Evolutionary conservation across 2,113 vertebrate genomes (phyloP).

Genomic region (Holacanthus passer): DNA sequence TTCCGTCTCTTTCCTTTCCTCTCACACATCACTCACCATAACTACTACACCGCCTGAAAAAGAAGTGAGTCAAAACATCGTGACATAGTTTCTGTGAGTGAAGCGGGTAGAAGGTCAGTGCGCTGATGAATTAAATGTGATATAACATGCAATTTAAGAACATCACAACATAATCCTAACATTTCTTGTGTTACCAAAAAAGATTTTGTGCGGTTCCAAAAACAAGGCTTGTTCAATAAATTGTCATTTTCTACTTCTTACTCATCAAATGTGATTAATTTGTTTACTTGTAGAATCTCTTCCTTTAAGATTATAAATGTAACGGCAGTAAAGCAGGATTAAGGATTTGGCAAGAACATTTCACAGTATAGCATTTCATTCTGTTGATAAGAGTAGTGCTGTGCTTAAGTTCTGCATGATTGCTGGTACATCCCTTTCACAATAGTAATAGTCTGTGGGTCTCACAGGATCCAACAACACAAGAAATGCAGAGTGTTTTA

Average conservation of each 20-base stretch:
- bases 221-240: neutral
- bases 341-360: neutral
- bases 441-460: too few relatives aligned
- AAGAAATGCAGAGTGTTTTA: constrained; percentile 5
- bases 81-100: constrained; percentile 23
- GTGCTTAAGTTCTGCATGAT: neutral
- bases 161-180: neutral
- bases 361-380: neutral
- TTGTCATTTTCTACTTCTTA: neutral
- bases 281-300: neutral
- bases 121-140: constrained; percentile 16
- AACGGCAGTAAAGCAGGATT: neutral
- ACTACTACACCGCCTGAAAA: constrained; percentile 41
- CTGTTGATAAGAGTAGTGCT: neutral
- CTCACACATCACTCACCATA: constrained; percentile 58
- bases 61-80: constrained; percentile 47
- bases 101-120: constrained; percentile 8
- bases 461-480: neutral
- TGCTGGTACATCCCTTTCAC: neutral
- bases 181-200: neutral
- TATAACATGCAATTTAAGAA: constrained; percentile 6
- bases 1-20: constrained; percentile 62
- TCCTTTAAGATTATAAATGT: neutral
- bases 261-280: neutral
- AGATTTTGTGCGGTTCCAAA: neutral